Base-by-base conservation (phyloP, 2,113 vertebrate genomes). In the Gavia stellata region DNA sequence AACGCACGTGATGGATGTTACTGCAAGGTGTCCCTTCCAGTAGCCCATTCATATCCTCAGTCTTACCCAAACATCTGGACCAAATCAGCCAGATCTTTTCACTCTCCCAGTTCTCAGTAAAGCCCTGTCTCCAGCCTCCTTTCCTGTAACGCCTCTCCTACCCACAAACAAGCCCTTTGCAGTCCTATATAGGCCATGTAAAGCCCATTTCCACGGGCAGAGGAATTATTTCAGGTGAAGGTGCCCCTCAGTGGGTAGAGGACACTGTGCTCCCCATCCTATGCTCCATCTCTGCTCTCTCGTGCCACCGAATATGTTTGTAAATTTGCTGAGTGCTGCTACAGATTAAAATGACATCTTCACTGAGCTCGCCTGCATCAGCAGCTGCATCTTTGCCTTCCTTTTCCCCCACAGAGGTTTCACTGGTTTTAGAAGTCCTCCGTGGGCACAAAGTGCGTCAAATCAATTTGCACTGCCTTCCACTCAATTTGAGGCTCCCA, bases 291-390 rank as follows among this genome's bases (percentile, higher is more conserved):
- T 12, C 56, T 72, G 19, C 70, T 89, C 78, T 40, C 67, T 80
- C 7, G 3, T 1, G 17, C 17, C 67, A 6, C 28, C 2, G 0
- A 53, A 29, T 9, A 11, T 8, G 19, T 71, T 55, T 25, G 42
- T 3, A 56, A 42, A 63, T 28, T 79, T 56, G 24, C 67, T n/a
- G 26, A 83, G 36, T 1, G 0, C 53, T n/a, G n/a, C 81, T 75
- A 14, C 34, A 70, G 40, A 52, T 5, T n/a, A 12, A 83, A 90
- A 16, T 36, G 74, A 73, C 78, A 62, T n/a, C 74, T 44, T 31
- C 65, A 17, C 29, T 7, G 34, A 33, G 49, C 80, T 80, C 28
- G 3, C 44, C 70, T 55, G 17, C 55, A 38, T 28, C 50, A 68
- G 70, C 19, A 56, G 50, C 36, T 38, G 29, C 58, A 17, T 28